Base-by-base conservation (phyloP, 2,113 vertebrate species). In the Balaeniceps rex region DNA sequence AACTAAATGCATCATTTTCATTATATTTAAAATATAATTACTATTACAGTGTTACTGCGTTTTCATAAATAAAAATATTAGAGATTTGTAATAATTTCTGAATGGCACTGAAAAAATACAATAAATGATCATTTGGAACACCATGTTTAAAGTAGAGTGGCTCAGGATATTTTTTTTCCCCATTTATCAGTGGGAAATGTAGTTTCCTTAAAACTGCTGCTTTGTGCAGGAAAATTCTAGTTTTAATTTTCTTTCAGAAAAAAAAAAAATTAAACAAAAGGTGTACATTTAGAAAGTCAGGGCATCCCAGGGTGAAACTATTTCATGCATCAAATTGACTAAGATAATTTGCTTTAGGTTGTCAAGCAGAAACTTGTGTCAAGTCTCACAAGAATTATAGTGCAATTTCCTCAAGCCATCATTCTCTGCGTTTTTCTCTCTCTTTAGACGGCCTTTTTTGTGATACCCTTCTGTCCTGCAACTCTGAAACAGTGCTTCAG, bases 71-170 rank as follows among this genome's bases (percentile, higher is more conserved):
- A 75, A 74, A 92, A 88, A 78, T 46, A 78, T 23, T 68, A 87
- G 46, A 66, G 1, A 74, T 81, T 94, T 97, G 96, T 97, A 95
- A 76, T 40, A 61, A 90, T 76, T 92, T 92, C 76, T 91, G 72
- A 96, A 88, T 79, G 52, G 86, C 69, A 90, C 57, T 54, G 65
- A 95, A 89, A 85, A 93, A 91, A 79, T 42, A 54, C 19, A 94
- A 96, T 97, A 97, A 95, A 97, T 44, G 34, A 87, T 83, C 34
- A 84, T 92, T 92, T 93, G 74, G 57, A 92, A 82, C 17, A 46
- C 74, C 8, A 85, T 47, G 55, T 75, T 95, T 92, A 64, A 91
- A 71, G 40, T 24, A 92, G 64, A 84, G 18, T 88, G 96, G 25
- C 88, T 90, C 47, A 55, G 66, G 58, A 76, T 57, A 25, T 44